Percentiles rank a stretch among this genome's conserved stretches.
Evolutionary conservation across 2,113 vertebrate genomes (phyloP).

Genomic region (Cettia cetti): DNA sequence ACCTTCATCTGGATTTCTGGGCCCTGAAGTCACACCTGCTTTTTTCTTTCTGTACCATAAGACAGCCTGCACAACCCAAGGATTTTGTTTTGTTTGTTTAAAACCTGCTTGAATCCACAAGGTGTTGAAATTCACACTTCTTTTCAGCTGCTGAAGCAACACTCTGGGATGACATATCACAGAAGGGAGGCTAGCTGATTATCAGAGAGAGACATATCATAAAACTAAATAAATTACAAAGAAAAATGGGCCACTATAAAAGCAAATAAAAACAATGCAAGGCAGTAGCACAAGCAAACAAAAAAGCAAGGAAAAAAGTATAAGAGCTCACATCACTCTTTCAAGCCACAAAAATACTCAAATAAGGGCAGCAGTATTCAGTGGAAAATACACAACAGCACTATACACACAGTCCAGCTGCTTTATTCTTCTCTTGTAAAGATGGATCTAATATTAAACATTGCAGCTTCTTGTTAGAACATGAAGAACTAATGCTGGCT

Average conservation of each 20-base stretch:
- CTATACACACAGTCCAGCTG: neutral
- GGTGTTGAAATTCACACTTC: neutral
- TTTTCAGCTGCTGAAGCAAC: neutral
- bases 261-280: neutral
- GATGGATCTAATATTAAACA: neutral
- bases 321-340: neutral
- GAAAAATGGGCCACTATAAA: neutral
- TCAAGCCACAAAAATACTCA: neutral
- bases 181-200: neutral
- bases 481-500: neutral
- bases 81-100: neutral
- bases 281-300: neutral
- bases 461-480: neutral
- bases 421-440: neutral
- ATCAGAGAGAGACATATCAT: neutral
- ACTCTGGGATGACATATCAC: neutral
- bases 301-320: neutral
- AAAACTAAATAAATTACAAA: neutral
- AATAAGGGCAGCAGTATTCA: neutral
- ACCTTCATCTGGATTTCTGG: neutral
- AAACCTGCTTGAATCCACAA: neutral
- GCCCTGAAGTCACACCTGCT: neutral
- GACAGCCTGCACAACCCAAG: neutral
- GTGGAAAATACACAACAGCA: neutral
- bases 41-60: neutral